Evolutionary conservation across 2,797 vertebrate genomes (phyloP), one percentile per base, ranked within the genome.

Genomic region (Aldrovandia affinis): DNA sequence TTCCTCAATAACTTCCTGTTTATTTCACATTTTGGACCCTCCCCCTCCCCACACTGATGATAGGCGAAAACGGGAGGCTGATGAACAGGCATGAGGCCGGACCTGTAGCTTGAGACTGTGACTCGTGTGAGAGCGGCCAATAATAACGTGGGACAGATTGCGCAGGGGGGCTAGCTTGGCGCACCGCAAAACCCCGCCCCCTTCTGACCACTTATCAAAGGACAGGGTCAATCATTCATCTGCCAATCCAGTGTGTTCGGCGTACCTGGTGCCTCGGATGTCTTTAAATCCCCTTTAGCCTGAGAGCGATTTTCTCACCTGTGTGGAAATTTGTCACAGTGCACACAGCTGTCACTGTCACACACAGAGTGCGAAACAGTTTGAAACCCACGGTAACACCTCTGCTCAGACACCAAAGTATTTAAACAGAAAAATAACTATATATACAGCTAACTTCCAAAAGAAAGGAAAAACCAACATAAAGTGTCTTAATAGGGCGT

Each of bases 311-410:
- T 44, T 47, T 77, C 39, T 73, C 68, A 73, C 39, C 20, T 44
- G 25, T 77, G 73, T 77, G 68, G 44, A 77, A 77, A 77, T 44
- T 30, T 39, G n/a, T n/a, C n/a, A n/a, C 68, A 73, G 36, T 36
- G 85, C 85, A 61, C 82, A 78, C 79, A 18, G 84, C 79, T 52
- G 44, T 85, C 86, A 36, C n/a, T 75, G 87, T 83, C 8, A 28
- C 10, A n/a, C 42, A 33, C 28, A 5, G 77, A 63, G 44, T 20
- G 30, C 30, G 28, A 42, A 84, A 68, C 77, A 10, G 50, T 68
- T 50, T 15, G 33, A 65, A 52, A 65, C 15, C 50, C 25, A 36
- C 18, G 36, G 63, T 14, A 10, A 20, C 54, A 44, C 15, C 15
- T 39, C 59, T 50, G 28, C 75, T 52, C 20, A 8, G 59, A 75